Conservation (phyloP, 2,797 vertebrate genomes). For the Tolypeutes matacus region DNA sequence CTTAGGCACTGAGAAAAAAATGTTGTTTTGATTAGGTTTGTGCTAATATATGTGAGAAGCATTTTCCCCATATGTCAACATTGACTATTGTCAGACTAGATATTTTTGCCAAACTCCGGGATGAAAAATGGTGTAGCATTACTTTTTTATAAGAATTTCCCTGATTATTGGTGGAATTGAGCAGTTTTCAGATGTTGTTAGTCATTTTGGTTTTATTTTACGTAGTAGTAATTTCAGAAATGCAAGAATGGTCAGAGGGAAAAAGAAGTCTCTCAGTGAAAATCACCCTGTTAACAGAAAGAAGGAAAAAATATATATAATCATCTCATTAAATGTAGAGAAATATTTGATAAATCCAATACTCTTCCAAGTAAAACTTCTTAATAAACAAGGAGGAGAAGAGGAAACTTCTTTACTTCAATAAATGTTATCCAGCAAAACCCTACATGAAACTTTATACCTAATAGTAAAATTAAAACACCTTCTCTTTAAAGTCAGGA, state of each 20-base stretch:
- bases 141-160: slow-evolving; percentile 27
- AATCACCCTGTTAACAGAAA: not conserved
- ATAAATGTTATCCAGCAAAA: not conserved
- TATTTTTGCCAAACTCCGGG: slow-evolving; percentile 35
- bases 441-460: not conserved
- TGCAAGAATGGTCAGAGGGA: not conserved
- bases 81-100: slow-evolving; percentile 19
- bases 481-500: not conserved
- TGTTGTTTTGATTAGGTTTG: slow-evolving; percentile 29
- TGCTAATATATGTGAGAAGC: not conserved
- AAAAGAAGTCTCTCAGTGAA: not conserved
- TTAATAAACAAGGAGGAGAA: slow-evolving; percentile 25
- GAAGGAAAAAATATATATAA: not conserved
- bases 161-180: slow-evolving; percentile 3
- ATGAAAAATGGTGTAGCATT: not conserved
- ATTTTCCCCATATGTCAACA: slow-evolving; percentile 6
- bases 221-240: not conserved
- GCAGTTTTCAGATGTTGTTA: not conserved
- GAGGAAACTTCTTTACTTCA: not conserved
- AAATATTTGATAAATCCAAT: not conserved
- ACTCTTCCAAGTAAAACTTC: not conserved
- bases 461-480: slow-evolving; percentile 24
- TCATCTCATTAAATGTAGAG: not conserved
- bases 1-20: not conserved
- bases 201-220: slow-evolving; percentile 34